These are phyloP conservation scores for Nannobrachium achirus DNA, from an alignment of 2,113 vertebrate genomes.

Conservation along the genomic window DNA sequence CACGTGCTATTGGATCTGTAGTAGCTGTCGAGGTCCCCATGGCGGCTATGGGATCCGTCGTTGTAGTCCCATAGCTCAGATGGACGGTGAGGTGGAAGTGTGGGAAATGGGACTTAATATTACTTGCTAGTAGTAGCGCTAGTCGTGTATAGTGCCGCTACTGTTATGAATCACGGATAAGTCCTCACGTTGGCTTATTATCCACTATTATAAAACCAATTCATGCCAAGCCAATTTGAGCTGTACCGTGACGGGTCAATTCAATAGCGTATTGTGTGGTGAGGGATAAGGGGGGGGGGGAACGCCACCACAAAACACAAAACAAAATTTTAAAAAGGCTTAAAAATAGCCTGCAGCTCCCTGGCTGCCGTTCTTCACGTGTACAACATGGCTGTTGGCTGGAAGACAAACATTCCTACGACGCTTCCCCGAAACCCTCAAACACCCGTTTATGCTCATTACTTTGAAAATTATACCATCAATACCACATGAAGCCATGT, in stretches of 20 bases:
- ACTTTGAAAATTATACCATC: constrained; percentile 10
- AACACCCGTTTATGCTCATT: constrained; percentile 15
- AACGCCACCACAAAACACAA: too few relatives aligned
- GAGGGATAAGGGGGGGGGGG: constrained; percentile 12
- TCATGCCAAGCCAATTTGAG: background rate
- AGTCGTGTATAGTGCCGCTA: too few relatives aligned
- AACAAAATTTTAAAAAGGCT: background rate
- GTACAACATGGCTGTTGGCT: background rate
- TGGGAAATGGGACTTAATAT: too few relatives aligned
- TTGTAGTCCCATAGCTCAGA: too few relatives aligned
- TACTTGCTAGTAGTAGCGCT: too few relatives aligned
- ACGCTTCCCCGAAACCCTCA: constrained; percentile 4
- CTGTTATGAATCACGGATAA: too few relatives aligned
- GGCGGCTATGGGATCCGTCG: too few relatives aligned
- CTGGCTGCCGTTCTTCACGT: background rate
- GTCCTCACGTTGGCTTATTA: too few relatives aligned
- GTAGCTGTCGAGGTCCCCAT: too few relatives aligned
- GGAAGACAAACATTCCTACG: background rate
- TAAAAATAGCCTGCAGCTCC: constrained; percentile 9
- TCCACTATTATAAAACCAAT: background rate
- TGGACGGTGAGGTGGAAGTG: too few relatives aligned
- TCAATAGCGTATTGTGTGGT: constrained; percentile 2
- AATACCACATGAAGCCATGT: constrained; percentile 1
- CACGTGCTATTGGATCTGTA: too few relatives aligned
- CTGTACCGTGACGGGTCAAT: constrained; percentile 17